Conservation (phyloP, 2,797 vertebrate genomes). For the Rhodeus uyekii region DNA sequence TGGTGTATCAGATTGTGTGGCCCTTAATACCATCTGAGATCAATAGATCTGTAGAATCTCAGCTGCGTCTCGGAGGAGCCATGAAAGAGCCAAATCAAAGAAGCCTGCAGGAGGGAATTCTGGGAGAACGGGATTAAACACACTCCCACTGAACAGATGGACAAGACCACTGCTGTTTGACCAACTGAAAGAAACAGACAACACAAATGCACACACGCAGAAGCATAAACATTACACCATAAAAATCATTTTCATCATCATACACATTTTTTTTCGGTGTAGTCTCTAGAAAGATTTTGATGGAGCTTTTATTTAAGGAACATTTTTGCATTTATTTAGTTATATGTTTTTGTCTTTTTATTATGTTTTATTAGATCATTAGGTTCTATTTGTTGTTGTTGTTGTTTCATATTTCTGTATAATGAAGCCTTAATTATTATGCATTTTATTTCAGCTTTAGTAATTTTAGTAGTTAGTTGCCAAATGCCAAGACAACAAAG, state of each 20-base stretch:
- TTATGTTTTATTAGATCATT: no score
- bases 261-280: background rate
- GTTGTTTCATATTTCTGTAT: background rate
- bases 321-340: background rate
- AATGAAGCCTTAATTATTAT: background rate
- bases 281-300: background rate
- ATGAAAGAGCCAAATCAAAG: constrained; percentile 20
- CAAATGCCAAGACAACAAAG: background rate
- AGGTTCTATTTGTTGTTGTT: background rate
- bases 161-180: background rate
- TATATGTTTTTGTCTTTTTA: background rate
- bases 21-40: constrained; percentile 29
- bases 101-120: constrained; percentile 33
- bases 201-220: background rate
- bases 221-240: background rate
- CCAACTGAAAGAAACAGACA: background rate
- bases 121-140: constrained; percentile 19
- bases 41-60: constrained; percentile 6
- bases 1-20: constrained; percentile 25
- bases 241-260: no score
- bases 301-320: background rate
- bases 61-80: constrained; percentile 8
- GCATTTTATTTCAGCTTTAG: background rate
- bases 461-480: background rate
- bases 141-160: constrained; percentile 33